These are phyloP conservation scores for Lasiommata megera DNA, from an alignment of 2,888 invertebrate species.

Conservation along the genomic window DNA sequence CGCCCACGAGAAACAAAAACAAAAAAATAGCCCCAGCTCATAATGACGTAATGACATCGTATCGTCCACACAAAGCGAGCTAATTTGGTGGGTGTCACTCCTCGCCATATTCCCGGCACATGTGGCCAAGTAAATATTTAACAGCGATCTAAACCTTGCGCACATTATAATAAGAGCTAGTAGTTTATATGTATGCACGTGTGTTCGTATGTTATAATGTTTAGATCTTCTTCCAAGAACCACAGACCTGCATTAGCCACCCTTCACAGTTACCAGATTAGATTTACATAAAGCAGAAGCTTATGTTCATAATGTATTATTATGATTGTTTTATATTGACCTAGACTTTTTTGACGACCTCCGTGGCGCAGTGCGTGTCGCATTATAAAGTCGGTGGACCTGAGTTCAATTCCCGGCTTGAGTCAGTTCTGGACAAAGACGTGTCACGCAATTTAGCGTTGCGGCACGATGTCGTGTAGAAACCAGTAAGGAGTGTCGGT, in stretches of 20 bases:
- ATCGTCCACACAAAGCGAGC: constrained; percentile 21
- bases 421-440: too few species aligned
- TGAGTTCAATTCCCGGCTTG: too few species aligned
- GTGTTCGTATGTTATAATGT: background rate
- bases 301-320: background rate
- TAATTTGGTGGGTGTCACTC: constrained; percentile 31
- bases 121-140: constrained; percentile 3
- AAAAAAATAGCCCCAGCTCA: constrained; percentile 21
- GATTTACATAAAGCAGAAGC: background rate
- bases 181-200: constrained; percentile 1
- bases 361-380: too few species aligned
- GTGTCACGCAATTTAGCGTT: too few species aligned
- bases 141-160: constrained; percentile 11
- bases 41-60: constrained; percentile 28
- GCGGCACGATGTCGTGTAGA: too few species aligned
- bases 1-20: constrained; percentile 7
- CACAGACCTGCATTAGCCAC: constrained; percentile 20
- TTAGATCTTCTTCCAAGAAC: constrained; percentile 29
- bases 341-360: too few species aligned
- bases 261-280: constrained; percentile 24
- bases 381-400: too few species aligned
- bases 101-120: constrained; percentile 12
- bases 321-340: too few species aligned
- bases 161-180: background rate
- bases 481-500: too few species aligned